Evolutionary conservation across 2,888 invertebrate species (phyloP).

Genomic region (Trilocha varians): DNA sequence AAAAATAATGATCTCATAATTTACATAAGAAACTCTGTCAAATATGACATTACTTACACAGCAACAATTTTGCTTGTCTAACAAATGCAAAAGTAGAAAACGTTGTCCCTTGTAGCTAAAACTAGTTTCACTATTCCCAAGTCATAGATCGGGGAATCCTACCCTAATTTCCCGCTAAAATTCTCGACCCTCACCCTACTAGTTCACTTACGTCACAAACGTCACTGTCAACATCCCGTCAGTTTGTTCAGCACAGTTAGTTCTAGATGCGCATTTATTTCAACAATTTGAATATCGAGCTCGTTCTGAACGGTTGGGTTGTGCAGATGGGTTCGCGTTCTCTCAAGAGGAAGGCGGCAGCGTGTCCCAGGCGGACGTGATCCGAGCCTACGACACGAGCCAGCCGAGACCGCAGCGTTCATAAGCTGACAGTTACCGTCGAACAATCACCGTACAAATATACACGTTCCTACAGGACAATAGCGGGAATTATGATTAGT

Average conservation of each 20-base stretch:
- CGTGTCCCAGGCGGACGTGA: conserved; percentile 94
- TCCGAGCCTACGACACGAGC: conserved; percentile 96
- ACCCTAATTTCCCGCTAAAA: too few relatives aligned
- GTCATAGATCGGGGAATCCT: too few relatives aligned
- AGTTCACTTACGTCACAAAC: conserved; percentile 9
- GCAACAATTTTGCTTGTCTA: too few relatives aligned
- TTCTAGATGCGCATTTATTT: conserved; percentile 1
- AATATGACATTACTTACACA: too few relatives aligned
- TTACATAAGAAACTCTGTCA: too few relatives aligned
- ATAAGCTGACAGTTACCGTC: conserved; percentile 46
- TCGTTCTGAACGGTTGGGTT: conserved; percentile 13
- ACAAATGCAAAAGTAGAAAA: too few relatives aligned
- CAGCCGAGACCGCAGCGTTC: conserved; percentile 86
- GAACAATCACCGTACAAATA: neutral
- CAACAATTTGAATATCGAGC: conserved; percentile 1
- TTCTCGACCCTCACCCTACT: neutral
- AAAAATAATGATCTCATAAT: too few relatives aligned
- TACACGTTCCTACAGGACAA: neutral
- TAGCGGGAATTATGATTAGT: too few relatives aligned
- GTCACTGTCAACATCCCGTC: neutral
- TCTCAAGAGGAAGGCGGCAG: conserved; percentile 99
- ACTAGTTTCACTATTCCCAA: too few relatives aligned
- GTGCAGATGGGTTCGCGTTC: conserved; percentile 96
- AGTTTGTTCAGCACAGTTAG: conserved; percentile 1
- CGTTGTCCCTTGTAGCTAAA: too few relatives aligned